Evolutionary conservation across 2,113 vertebrate genomes (phyloP), one percentile per base, ranked within the genome.

Genomic region (Amazona vittata): DNA sequence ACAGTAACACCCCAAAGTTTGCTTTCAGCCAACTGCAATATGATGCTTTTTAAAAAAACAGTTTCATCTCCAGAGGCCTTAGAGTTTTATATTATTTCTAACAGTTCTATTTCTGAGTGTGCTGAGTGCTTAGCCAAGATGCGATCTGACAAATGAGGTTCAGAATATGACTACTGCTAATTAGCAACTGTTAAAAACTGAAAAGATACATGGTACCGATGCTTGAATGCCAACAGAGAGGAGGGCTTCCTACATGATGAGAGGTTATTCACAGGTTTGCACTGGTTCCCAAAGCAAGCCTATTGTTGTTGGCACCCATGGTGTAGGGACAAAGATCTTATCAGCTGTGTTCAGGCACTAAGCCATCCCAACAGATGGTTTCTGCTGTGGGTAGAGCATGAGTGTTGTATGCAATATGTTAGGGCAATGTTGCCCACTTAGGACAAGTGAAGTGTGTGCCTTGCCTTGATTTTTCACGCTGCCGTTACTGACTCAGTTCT

Each of bases 311-410:
- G 97, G 90, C 92, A 98, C 77, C 92, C 89, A 21, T 74, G 55
- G 71, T 84, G 94, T 33, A 88, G 94, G 89, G 90, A 89, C 91
- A 89, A 73, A 50, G 65, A 44, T 44, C 33, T 73, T 15, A 21
- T 16, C 16, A 7, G 43, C 57, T 67, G 69, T 6, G 53, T 50
- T 64, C 74, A 94, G 97, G 96, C 97, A 96, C 43, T 7, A 75
- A 93, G 97, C 97, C 97, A 98, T 86, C 69, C 68, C 29, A 22
- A 85, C 97, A 98, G 98, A 98, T 98, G 97, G 97, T 49, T 94
- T 47, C 96, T 95, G 83, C 47, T 93, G 74, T 50, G 75, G 59
- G 63, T 26, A 93, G 81, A 93, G 64, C 11, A 2, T 63, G 79
- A 52, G 65, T 92, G 63, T 10, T 89, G 31, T 57, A 46, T 82